A percentile compares a stretch with the other conserved stretches of the same genome.
phyloP scores from a whole-genome alignment of 2,888 invertebrate genomes.

The Hoplodrina ambigua region DNA sequence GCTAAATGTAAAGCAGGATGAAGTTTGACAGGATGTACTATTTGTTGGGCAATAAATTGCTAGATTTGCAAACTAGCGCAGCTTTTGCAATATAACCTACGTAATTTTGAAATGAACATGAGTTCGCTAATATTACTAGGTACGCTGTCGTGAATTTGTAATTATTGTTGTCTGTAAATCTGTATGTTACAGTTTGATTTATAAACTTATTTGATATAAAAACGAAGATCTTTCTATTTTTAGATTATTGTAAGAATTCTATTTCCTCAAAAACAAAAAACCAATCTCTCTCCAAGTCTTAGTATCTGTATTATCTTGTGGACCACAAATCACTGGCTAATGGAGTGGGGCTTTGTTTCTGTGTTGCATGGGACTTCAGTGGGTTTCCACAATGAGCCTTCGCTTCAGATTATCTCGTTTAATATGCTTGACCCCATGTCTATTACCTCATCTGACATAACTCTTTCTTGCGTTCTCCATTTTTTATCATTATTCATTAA shows the following conservation, averaged over 20 bases:
- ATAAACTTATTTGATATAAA: not conserved
- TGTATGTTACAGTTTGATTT: not conserved
- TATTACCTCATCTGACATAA: not conserved
- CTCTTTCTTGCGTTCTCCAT: not conserved
- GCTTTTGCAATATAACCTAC: conserved; percentile 16
- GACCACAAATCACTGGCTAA: conserved; percentile 38
- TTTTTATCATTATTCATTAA: not conserved
- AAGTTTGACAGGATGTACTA: conserved; percentile 31
- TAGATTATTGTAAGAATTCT: conserved; percentile 15
- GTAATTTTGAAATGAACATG: conserved; percentile 29
- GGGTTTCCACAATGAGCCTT: conserved; percentile 12
- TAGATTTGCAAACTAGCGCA: conserved; percentile 34
- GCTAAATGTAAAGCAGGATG: conserved; percentile 27
- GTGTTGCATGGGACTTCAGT: conserved; percentile 10
- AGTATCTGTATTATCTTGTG: conserved; percentile 35
- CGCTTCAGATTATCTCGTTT: conserved; percentile 1
- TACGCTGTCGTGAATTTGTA: conserved; percentile 6
- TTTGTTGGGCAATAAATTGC: conserved; percentile 40
- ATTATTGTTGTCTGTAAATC: not conserved
- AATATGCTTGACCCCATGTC: not conserved
- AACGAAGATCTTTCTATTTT: not conserved
- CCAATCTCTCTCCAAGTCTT: conserved; percentile 24
- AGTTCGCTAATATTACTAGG: conserved; percentile 12
- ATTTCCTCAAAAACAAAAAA: conserved; percentile 42
- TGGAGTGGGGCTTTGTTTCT: conserved; percentile 33